Evolutionary conservation across 2,888 invertebrate genomes (phyloP).

Genomic region (Carpatolechia fugitivella): DNA sequence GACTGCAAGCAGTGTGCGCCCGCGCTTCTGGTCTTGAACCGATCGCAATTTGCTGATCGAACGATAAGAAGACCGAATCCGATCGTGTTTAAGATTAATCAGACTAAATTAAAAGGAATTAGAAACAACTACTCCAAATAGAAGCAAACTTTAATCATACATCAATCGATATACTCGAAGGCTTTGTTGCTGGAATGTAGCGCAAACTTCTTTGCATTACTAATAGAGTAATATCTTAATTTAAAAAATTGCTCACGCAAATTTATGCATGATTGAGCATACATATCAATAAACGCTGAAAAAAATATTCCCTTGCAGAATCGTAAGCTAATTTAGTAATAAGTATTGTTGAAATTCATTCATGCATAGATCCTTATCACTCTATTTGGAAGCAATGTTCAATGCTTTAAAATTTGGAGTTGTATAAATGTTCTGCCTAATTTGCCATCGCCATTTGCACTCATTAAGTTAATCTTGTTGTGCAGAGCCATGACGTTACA

Average conservation of each 20-base stretch:
- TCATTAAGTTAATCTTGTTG: conserved; percentile 1
- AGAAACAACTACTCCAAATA: neutral
- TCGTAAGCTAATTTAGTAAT: neutral
- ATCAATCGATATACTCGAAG: neutral
- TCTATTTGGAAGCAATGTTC: too few relatives aligned
- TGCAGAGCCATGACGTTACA: conserved; percentile 7
- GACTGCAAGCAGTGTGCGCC: too few relatives aligned
- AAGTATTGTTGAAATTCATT: neutral
- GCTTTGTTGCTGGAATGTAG: neutral
- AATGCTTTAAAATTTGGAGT: too few relatives aligned
- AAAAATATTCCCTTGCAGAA: too few relatives aligned
- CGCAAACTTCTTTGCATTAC: neutral
- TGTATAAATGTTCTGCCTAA: too few relatives aligned
- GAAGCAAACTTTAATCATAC: neutral
- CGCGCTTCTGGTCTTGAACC: conserved; percentile 2
- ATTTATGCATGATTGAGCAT: neutral
- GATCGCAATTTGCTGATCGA: conserved; percentile 2
- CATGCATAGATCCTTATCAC: neutral
- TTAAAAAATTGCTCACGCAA: neutral
- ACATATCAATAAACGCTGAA: too few relatives aligned
- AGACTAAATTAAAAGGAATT: neutral
- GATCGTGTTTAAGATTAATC: neutral
- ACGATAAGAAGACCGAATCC: neutral
- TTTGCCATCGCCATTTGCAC: neutral
- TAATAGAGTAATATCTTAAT: neutral